phyloP scores from a whole-genome alignment of 2,797 vertebrate species.

The Myotis vivesi region DNA sequence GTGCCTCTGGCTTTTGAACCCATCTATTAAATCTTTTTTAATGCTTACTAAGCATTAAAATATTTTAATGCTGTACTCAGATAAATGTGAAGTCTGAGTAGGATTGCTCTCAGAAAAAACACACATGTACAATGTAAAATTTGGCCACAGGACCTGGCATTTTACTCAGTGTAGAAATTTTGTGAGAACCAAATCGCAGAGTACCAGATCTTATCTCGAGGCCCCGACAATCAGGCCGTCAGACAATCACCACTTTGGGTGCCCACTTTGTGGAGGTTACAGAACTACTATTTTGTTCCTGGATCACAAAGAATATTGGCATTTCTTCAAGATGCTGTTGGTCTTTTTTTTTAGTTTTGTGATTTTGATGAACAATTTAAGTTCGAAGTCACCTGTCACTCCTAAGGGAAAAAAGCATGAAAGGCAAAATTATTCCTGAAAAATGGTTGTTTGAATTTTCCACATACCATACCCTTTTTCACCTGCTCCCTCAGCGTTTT shows the following conservation, averaged over 20 bases:
- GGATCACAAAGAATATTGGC: neutral
- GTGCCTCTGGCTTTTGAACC: constrained; percentile 66
- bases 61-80: constrained; percentile 65
- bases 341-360: constrained; percentile 42
- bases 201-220: constrained; percentile 35
- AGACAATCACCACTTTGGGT: constrained; percentile 76
- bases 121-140: constrained; percentile 27
- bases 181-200: constrained; percentile 59
- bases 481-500: neutral
- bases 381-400: neutral
- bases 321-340: neutral
- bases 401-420: neutral
- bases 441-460: neutral
- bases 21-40: constrained; percentile 59
- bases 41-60: constrained; percentile 10
- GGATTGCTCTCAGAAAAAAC: constrained; percentile 47
- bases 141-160: constrained; percentile 46
- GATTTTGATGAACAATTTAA: constrained; percentile 28
- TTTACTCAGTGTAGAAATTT: constrained; percentile 64
- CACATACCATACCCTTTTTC: fast-evolving
- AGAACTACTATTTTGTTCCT: neutral
- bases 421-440: neutral
- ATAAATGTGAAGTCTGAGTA: constrained; percentile 63
- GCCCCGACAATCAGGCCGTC: constrained; percentile 75
- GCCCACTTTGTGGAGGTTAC: neutral